phyloP scores from a whole-genome alignment of 2,797 vertebrate genomes.

The Alcedo atthis region DNA sequence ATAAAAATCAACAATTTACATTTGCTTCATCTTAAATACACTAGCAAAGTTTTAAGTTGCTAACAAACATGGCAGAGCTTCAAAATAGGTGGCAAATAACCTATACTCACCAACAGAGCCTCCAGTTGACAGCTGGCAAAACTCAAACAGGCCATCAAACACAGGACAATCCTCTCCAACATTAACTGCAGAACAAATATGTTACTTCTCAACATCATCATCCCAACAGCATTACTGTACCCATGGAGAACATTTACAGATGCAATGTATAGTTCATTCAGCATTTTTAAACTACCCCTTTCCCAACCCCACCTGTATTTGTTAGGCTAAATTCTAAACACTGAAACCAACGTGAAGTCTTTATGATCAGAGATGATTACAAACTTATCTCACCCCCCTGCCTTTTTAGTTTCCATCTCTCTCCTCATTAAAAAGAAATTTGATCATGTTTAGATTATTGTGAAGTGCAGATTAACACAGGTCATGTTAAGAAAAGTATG shows the following conservation, averaged over 20 bases:
- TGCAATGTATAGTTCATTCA: not conserved
- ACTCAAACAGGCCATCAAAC: slow-evolving; percentile 94
- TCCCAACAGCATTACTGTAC: too few species aligned
- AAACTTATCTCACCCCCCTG: not conserved
- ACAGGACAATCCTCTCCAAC: slow-evolving; percentile 75
- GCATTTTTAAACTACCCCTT: not conserved
- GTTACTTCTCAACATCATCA: too few species aligned
- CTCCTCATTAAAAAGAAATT: not conserved
- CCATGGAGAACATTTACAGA: not conserved
- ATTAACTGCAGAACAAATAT: too few species aligned
- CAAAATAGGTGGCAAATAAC: not conserved
- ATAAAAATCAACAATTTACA: not conserved
- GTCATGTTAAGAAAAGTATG: not conserved
- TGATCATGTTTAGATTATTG: not conserved
- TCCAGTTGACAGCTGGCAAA: slow-evolving; percentile 91
- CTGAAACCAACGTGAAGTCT: not conserved
- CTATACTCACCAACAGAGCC: slow-evolving; percentile 88
- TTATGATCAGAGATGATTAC: not conserved
- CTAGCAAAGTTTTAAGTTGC: not conserved
- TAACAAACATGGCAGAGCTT: not conserved
- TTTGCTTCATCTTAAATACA: not conserved
- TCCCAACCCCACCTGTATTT: not conserved
- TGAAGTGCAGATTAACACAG: not conserved
- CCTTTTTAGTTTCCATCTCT: too few species aligned
- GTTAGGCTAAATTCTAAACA: not conserved